Percentiles rank a stretch among this genome's conserved stretches.
Conservation (phyloP, 2,888 invertebrate species). For the Brenthis ino region DNA sequence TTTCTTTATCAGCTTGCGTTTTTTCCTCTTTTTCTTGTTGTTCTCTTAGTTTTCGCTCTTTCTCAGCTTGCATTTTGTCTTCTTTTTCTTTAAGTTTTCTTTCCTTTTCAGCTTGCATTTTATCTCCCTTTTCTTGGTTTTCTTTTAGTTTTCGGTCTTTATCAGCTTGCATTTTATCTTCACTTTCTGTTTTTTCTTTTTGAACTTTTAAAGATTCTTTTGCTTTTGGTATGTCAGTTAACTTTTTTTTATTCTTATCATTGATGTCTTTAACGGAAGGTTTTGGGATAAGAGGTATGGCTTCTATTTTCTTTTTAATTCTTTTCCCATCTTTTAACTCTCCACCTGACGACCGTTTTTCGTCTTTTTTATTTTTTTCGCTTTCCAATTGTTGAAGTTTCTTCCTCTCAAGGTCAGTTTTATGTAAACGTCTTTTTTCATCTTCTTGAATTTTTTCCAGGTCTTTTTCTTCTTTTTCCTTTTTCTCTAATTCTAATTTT, state of each 20-base stretch:
- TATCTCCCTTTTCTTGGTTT: slow-evolving; percentile 29
- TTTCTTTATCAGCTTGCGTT: slow-evolving; percentile 11
- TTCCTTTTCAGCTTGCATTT: slow-evolving; percentile 19
- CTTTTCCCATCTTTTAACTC: no score
- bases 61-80: slow-evolving; percentile 15
- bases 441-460: slow-evolving; percentile 10
- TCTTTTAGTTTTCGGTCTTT: slow-evolving; percentile 22
- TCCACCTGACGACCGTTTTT: not conserved
- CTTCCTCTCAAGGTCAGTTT: slow-evolving; percentile 27
- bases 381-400: slow-evolving; percentile 5
- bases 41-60: slow-evolving; percentile 28
- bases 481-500: slow-evolving; percentile 43
- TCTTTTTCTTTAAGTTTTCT: slow-evolving; percentile 31
- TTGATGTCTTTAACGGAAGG: no score
- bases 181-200: slow-evolving; percentile 33
- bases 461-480: slow-evolving; percentile 28
- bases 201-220: no score
- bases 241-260: no score
- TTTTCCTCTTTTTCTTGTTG: slow-evolving; percentile 39
- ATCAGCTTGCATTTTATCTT: slow-evolving; percentile 22
- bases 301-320: no score
- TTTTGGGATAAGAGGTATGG: no score
- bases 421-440: slow-evolving; percentile 1
- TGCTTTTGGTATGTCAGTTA: no score
- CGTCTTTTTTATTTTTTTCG: not conserved